Base-by-base conservation (phyloP, 2,797 vertebrate genomes). In the Pipistrellus nathusii region DNA sequence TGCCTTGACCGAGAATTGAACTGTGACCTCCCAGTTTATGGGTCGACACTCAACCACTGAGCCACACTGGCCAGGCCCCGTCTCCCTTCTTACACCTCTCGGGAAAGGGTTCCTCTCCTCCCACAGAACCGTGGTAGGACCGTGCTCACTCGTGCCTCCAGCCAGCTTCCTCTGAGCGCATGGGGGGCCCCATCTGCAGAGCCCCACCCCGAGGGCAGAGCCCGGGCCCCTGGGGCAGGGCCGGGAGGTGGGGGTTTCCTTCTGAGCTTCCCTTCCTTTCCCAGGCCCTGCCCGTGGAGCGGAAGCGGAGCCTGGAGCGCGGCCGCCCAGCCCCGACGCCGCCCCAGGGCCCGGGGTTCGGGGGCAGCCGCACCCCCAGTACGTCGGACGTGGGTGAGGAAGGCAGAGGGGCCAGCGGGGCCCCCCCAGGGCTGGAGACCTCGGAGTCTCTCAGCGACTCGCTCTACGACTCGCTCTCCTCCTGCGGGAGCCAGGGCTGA, bases 401-500 rank as follows among this genome's bases (percentile, higher is more conserved):
- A 93, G 98, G 98, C 90, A 98, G 98, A 38, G 98, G 98, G 20
- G 98, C 99, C 93, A 99, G 99, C 38, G 98, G 98, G 69, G 98
- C 99, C 11, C 99, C 99, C 77, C 98, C 98, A 0, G 99, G 99
- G 87, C 98, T 99, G 95, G 99, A 99, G 96, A 99, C 99, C 85
- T 99, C 99, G 0, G 99, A 99, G 97, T 99, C 99, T 4, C 99
- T 99, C 94, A 99, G 99, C 15, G 99, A 99, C 77, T 99, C 99
- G 0, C 98, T 99, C 93, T 99, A 99, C n/a, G 99, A 99, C 98
- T 99, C 99, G 27, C 98, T 99, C 85, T 99, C 99, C 1, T 99
- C 99, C 92, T 99, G 99, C 62, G 99, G 99, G 96, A 99, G 99
- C 98, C 99, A 99, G 96, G 99, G 99, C 96, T 99, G 98, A 99